Conservation (phyloP, 2,797 vertebrate species). For the Acipenser ruthenus region DNA sequence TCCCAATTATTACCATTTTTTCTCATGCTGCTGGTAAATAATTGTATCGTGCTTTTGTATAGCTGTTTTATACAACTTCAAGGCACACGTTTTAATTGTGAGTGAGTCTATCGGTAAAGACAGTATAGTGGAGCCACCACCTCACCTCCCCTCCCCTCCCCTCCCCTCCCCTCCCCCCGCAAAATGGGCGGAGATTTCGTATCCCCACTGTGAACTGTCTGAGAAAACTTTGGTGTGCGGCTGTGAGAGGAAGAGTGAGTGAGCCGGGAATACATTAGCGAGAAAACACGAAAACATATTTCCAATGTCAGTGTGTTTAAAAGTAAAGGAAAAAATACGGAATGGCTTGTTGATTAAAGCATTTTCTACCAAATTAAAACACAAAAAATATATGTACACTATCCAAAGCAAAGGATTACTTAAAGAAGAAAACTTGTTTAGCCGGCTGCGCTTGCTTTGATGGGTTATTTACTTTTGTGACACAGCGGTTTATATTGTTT, state of each 20-base stretch:
- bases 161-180: not conserved
- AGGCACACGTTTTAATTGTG: not conserved
- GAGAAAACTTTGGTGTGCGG: slow-evolving; percentile 21
- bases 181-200: slow-evolving; percentile 44
- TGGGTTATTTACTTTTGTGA: slow-evolving; percentile 9
- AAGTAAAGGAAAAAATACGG: slow-evolving; percentile 16
- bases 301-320: slow-evolving; percentile 14
- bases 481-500: slow-evolving; percentile 16
- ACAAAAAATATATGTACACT: not conserved
- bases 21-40: not conserved
- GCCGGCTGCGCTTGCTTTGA: not conserved
- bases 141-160: no score
- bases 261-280: not conserved
- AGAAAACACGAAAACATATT: not conserved
- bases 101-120: slow-evolving; percentile 11
- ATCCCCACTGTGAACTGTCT: slow-evolving; percentile 14
- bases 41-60: not conserved
- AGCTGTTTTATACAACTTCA: not conserved
- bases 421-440: slow-evolving; percentile 17
- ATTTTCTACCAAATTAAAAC: not conserved
- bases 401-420: slow-evolving; percentile 4
- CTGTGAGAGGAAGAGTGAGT: slow-evolving; percentile 11
- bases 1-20: not conserved
- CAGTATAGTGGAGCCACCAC: slow-evolving; percentile 26
- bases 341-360: slow-evolving; percentile 6